Evolutionary conservation across 2,888 invertebrate genomes (phyloP), one percentile per base, ranked within the genome.

Genomic region (Orchestes rusci): DNA sequence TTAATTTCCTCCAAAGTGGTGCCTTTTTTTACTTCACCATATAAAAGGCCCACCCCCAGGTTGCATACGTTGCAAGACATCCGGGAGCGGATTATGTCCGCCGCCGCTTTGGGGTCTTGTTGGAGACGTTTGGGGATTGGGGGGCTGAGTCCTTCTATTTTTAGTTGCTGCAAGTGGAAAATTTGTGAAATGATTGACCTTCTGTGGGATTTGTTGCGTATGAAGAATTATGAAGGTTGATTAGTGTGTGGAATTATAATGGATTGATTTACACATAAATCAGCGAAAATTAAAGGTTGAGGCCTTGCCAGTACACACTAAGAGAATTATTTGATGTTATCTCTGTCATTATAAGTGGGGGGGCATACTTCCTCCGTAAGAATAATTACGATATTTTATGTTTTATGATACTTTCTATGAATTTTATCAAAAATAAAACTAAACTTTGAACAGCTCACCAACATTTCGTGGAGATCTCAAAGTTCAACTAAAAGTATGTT

Each of bases 1-100:
- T 84, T 81, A 15, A 92, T 87, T 56, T 87, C 84, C 17, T 83
- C 80, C 53, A 84, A 80, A 33, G 78, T 79, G 62, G 84, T 84
- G 15, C 87, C 87, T n/a, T 75, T 73, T 58, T 79, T 75, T 16
- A 90, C 43, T 80, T 82, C 61, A 79, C 79, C 50, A 62, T 85
- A 82, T 19, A 92, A 69, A 20, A 92, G 69, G 1, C 87, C 83
- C 17, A 87, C 85, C 1, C 86, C 88, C 70, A 64, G n/a, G 33
- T 52, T 55, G 40, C 62, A 63, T 16, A 56, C 48, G 5, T 51
- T 49, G 39, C 62, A 63, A 16, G 61, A 56, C n/a, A 63, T 46
- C 45, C 50, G 53, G 2, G 56, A 48, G 36, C 55, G 50, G 4
- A 60, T 54, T 20, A 58, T 58, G 52, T 60, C 55, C 7, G 55